Conservation (phyloP, 2,113 vertebrate genomes). For the Raja brachyura region DNA sequence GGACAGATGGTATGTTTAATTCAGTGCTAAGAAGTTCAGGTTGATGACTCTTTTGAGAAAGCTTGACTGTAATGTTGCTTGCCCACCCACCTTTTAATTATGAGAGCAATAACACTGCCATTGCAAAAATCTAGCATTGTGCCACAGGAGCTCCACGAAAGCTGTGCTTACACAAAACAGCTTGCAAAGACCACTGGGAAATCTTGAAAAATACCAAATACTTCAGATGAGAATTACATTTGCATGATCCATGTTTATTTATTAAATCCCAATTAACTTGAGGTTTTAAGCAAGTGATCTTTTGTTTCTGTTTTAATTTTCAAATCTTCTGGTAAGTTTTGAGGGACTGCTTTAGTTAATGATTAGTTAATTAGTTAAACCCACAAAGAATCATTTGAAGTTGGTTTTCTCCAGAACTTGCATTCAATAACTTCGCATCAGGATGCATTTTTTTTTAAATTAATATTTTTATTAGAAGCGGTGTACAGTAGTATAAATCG, state of each 20-base stretch:
- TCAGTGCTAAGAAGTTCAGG: background rate
- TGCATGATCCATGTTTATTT: background rate
- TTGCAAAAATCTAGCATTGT: background rate
- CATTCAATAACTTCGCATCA: background rate
- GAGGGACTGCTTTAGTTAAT: background rate
- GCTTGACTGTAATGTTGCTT: conserved; percentile 2
- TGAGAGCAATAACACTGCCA: background rate
- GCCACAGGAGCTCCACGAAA: background rate
- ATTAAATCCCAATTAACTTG: background rate
- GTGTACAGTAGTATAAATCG: too few relatives aligned
- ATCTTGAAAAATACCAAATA: background rate
- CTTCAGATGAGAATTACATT: background rate
- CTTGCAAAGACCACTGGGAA: background rate
- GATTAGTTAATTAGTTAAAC: too few relatives aligned
- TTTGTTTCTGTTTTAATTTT: background rate
- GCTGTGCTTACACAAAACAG: background rate
- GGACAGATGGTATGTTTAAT: conserved; percentile 26
- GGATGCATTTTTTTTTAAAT: background rate
- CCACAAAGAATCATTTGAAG: background rate
- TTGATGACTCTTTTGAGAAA: conserved; percentile 24
- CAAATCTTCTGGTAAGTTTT: background rate
- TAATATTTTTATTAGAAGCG: too few relatives aligned
- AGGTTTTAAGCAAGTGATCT: background rate
- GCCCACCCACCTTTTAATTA: background rate
- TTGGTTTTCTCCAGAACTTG: background rate